Conservation (phyloP, 1,140 invertebrate genomes). For the Drosophila asahinai region DNA sequence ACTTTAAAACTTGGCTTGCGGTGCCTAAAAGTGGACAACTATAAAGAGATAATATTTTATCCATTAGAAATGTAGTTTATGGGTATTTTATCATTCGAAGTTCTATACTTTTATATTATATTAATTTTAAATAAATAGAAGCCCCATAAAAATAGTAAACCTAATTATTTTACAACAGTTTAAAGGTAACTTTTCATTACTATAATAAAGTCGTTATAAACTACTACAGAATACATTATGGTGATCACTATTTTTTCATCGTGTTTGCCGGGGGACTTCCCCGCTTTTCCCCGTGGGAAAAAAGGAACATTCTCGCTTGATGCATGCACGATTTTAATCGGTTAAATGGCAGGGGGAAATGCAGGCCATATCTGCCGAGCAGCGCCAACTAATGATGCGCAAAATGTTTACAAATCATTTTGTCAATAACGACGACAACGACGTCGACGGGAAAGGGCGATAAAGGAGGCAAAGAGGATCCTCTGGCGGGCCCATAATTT, state of each 20-base stretch:
- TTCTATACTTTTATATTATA: too few relatives aligned
- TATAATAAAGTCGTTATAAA: neutral
- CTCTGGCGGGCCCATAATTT: slow-evolving; percentile 71
- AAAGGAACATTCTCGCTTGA: slow-evolving; percentile 5
- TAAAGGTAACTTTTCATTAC: neutral
- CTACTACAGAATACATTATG: neutral
- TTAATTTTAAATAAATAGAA: neutral
- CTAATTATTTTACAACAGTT: neutral
- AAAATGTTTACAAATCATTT: slow-evolving; percentile 84
- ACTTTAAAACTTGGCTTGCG: too few relatives aligned
- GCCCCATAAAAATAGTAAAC: too few relatives aligned
- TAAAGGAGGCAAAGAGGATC: slow-evolving; percentile 20
- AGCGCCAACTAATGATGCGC: slow-evolving; percentile 79
- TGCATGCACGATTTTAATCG: slow-evolving; percentile 80
- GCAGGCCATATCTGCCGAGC: slow-evolving; percentile 47
- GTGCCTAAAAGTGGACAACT: too few relatives aligned
- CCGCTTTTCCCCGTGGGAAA: neutral
- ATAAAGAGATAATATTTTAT: neutral
- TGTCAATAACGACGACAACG: slow-evolving; percentile 71
- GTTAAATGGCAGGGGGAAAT: slow-evolving; percentile 67
- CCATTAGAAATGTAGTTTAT: neutral
- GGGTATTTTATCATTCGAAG: too few relatives aligned
- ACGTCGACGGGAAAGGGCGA: slow-evolving; percentile 12
- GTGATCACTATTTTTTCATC: neutral
- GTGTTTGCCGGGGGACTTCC: neutral